Percentiles rank a stretch among this genome's conserved stretches.
Conservation (phyloP, 2,888 invertebrate species). For the Mesorhabditis belari region DNA sequence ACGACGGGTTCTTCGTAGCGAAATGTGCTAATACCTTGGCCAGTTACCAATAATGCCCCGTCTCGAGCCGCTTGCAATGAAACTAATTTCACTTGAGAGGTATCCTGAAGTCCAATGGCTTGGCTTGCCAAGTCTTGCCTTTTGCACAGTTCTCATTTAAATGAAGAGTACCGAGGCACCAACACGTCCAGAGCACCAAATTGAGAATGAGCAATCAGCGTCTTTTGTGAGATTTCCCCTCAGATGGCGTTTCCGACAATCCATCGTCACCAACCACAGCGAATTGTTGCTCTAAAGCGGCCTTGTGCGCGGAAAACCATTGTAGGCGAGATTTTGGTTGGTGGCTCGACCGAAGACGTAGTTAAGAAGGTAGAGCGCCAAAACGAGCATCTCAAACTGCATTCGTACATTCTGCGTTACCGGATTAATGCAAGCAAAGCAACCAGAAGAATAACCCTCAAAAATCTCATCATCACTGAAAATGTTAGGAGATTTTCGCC, state of each 20-base stretch:
- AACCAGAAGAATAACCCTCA: too few relatives aligned
- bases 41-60: too few relatives aligned
- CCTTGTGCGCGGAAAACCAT: slow-evolving; percentile 80
- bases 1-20: too few relatives aligned
- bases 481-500: too few relatives aligned
- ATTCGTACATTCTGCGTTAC: too few relatives aligned
- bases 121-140: slow-evolving; percentile 88
- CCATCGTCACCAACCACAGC: slow-evolving; percentile 62
- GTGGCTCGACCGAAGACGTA: slow-evolving; percentile 22
- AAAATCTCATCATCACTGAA: too few relatives aligned
- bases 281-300: slow-evolving; percentile 82
- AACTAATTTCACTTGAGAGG: too few relatives aligned
- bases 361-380: slow-evolving; percentile 73
- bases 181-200: slow-evolving; percentile 34
- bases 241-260: slow-evolving; percentile 13
- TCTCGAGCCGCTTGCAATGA: too few relatives aligned
- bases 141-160: slow-evolving; percentile 85
- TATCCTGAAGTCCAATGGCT: too few relatives aligned
- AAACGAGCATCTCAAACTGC: slow-evolving; percentile 75
- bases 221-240: slow-evolving; percentile 17
- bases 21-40: too few relatives aligned
- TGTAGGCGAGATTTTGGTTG: slow-evolving; percentile 71
- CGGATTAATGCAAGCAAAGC: too few relatives aligned
- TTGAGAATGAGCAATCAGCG: slow-evolving; percentile 20
- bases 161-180: slow-evolving; percentile 57